A percentile compares a stretch with the other conserved stretches of the same genome.
Evolutionary conservation across 2,888 invertebrate genomes (phyloP).

Genomic region (Rhingia campestris): DNA sequence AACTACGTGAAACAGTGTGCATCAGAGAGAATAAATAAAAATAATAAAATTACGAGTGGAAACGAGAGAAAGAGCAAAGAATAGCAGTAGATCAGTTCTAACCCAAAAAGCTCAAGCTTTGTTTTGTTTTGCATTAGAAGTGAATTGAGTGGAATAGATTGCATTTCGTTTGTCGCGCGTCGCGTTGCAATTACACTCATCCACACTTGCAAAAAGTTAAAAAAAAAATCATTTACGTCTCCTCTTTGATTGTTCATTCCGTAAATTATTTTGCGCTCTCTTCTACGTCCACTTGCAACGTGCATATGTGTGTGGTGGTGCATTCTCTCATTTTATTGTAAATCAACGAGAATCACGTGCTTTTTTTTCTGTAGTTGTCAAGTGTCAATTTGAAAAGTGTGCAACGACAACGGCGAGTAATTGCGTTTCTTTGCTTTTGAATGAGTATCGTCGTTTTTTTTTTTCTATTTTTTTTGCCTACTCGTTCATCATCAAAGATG

Average conservation of each 20-base stretch:
- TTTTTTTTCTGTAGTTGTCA: conserved; percentile 45
- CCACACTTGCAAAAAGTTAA: background rate
- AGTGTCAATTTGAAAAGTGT: conserved; percentile 71
- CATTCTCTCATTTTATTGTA: conserved; percentile 67
- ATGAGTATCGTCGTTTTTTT: conserved; percentile 32
- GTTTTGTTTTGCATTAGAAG: conserved; percentile 30
- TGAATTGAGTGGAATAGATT: conserved; percentile 51
- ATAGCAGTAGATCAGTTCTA: conserved; percentile 4
- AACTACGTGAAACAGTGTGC: conserved; percentile 12
- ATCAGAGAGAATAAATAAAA: conserved; percentile 5
- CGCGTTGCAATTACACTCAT: conserved; percentile 40
- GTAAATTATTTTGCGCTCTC: conserved; percentile 6
- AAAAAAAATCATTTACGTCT: conserved; percentile 3
- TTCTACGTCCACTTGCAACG: background rate
- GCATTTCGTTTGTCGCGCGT: conserved; percentile 30
- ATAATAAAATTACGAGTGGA: conserved; percentile 21
- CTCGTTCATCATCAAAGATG: conserved; percentile 56
- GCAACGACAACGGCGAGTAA: conserved; percentile 37
- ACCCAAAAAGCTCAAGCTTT: conserved; percentile 19
- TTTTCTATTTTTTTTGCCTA: background rate
- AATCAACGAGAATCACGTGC: conserved; percentile 71
- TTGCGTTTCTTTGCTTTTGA: conserved; percentile 61
- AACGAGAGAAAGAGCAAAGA: conserved; percentile 1
- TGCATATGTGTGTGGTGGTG: conserved; percentile 48
- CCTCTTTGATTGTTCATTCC: background rate